A percentile compares a stretch with the other conserved stretches of the same genome.
Evolutionary conservation across 2,888 invertebrate genomes (phyloP).

Genomic region (Drosophila mayaguana): DNA sequence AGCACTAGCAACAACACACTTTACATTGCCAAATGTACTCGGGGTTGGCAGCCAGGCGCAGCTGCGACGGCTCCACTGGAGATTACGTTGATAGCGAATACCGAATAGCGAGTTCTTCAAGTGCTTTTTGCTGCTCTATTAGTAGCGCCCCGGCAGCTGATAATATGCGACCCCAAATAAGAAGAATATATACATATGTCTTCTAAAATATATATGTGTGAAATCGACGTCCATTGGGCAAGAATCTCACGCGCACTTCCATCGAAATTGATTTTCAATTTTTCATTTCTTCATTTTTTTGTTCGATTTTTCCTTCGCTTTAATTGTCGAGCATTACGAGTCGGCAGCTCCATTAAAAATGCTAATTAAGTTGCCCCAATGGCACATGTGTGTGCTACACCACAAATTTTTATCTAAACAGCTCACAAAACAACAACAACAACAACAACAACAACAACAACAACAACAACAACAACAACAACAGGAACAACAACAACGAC

Average conservation of each 20-base stretch:
- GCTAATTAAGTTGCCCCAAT: constrained; percentile 80
- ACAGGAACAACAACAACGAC: constrained; percentile 26
- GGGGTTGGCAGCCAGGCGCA: constrained; percentile 2
- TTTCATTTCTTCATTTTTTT: constrained; percentile 6
- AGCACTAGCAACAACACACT: constrained; percentile 24
- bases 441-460: constrained; percentile 29
- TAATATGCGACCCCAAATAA: constrained; percentile 32
- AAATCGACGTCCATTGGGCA: constrained; percentile 36
- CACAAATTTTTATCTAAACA: constrained; percentile 79
- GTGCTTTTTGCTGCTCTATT: constrained; percentile 59
- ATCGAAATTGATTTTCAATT: constrained; percentile 37
- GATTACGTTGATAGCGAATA: constrained; percentile 39
- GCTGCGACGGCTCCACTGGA: constrained; percentile 9
- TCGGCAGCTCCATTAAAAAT: constrained; percentile 81
- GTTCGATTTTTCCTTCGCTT: constrained; percentile 32
- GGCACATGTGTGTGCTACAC: constrained; percentile 71
- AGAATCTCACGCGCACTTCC: constrained; percentile 59
- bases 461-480: constrained; percentile 2
- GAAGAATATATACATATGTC: neutral
- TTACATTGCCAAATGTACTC: constrained; percentile 50
- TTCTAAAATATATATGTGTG: neutral
- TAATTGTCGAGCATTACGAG: constrained; percentile 76
- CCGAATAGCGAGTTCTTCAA: constrained; percentile 45
- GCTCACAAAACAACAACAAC: constrained; percentile 68
- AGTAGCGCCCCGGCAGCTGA: constrained; percentile 76